Base-by-base conservation (phyloP, 2,797 vertebrate genomes). In the Sebastes glaucus region DNA sequence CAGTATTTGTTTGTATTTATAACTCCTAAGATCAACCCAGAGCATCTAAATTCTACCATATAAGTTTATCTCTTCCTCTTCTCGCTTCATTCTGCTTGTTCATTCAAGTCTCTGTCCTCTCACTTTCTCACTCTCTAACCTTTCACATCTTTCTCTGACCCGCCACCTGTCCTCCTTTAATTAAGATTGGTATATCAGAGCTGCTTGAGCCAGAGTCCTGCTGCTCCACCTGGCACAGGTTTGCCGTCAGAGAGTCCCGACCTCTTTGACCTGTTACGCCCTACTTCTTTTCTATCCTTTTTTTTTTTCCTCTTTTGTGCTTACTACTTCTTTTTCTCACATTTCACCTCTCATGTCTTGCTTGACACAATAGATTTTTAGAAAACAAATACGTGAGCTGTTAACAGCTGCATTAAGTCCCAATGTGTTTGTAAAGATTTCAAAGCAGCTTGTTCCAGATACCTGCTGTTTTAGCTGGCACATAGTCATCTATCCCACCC, bases 391-490 rank as follows among this genome's bases (percentile, higher is more conserved):
- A 22, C 3, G 0, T 13, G 9, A 33, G n/a, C 32, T 20, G 14
- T 20, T 33, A 49, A 55, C 62, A 2, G 7, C 61, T 73, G 57
- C 25, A 25, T 71, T 57, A 38, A 61, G 20, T 71, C 9, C 10
- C 23, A 52, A 20, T 42, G 18, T 73, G 30, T 73, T 78, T 20
- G 68, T 74, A 11, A 85, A 75, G 77, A 80, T 75, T 70, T 66
- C 11, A 65, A 65, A 67, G 70, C 74, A 62, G 75, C 80, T 65
- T 8, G 68, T 25, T 76, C 57, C 80, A 78, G 46, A 25, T 65
- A 42, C 83, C 73, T 65, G 83, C 91, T 74, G 90, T 27, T 71
- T 78, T 42, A 53, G 63, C 68, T 90, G 88, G 88, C 78, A 74
- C 30, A 64, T 7, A 20, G 25, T 75, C 86, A 74, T 16, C 32